Conservation (phyloP, 2,888 invertebrate species). For the Mythimna lalbum region DNA sequence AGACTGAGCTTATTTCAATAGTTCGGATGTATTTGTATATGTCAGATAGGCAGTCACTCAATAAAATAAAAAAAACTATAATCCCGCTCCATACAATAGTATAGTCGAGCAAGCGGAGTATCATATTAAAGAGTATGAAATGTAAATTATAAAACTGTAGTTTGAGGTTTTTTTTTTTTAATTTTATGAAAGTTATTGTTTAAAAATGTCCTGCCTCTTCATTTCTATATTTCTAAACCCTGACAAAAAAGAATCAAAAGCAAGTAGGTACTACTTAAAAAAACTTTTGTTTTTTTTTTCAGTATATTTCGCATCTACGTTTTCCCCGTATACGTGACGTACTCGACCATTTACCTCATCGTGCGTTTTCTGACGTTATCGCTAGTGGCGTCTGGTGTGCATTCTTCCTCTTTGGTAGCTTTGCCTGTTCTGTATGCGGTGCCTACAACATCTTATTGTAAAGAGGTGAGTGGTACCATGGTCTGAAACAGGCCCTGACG, state of each 20-base stretch:
- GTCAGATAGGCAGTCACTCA: no score
- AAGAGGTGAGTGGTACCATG: constrained; percentile 82
- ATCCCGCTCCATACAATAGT: no score
- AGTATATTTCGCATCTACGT: constrained; percentile 65
- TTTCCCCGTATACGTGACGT: constrained; percentile 86
- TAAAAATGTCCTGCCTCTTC: no score
- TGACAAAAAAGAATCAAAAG: not conserved
- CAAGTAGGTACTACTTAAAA: not conserved
- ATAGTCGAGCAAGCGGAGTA: no score
- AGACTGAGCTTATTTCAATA: no score
- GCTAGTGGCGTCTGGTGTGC: constrained; percentile 88
- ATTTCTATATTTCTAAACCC: not conserved
- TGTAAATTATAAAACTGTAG: no score
- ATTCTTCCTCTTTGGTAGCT: constrained; percentile 86
- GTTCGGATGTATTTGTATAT: no score
- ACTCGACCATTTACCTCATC: constrained; percentile 90
- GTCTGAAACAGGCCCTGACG: no score
- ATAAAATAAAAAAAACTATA: no score
- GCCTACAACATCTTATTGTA: constrained; percentile 88
- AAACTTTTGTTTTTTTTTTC: constrained; percentile 55
- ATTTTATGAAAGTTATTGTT: no score
- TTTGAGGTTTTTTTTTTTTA: no score
- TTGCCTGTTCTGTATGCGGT: constrained; percentile 89
- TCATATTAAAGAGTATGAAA: no score
- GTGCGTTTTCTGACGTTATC: constrained; percentile 90